Conservation (phyloP, 2,113 vertebrate genomes). For the Leptodactylus fuscus region DNA sequence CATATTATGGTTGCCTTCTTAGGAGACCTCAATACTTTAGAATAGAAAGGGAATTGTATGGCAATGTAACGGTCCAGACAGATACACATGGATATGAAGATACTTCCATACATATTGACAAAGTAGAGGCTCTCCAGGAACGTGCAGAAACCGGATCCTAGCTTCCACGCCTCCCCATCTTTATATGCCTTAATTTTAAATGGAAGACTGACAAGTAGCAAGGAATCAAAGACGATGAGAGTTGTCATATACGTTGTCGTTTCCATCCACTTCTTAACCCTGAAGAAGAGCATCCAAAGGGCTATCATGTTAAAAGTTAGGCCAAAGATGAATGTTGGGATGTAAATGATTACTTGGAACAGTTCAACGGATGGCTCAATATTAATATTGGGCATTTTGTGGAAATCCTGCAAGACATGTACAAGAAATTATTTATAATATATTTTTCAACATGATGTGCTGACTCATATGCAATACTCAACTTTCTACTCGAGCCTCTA, state of each 20-base stretch:
- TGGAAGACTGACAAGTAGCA: constrained; percentile 75
- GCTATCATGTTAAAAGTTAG: constrained; percentile 72
- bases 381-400: neutral
- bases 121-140: constrained; percentile 76
- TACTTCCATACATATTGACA: constrained; percentile 78
- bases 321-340: constrained; percentile 69
- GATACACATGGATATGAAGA: constrained; percentile 75
- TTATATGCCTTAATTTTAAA: constrained; percentile 75
- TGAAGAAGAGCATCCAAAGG: constrained; percentile 70
- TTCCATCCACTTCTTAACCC: constrained; percentile 70
- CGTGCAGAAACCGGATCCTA: constrained; percentile 70
- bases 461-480: neutral
- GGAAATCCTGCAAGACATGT: constrained; percentile 8
- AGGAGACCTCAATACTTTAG: constrained; percentile 66
- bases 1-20: constrained; percentile 69
- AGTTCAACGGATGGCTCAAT: constrained; percentile 56
- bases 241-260: constrained; percentile 71
- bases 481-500: neutral
- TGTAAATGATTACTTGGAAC: constrained; percentile 71
- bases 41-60: constrained; percentile 66
- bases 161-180: constrained; percentile 53
- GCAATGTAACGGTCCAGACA: constrained; percentile 70
- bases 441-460: neutral
- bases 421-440: neutral
- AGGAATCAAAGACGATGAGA: constrained; percentile 73